These are phyloP conservation scores for Cosmorhoe ocellata DNA, from an alignment of 2,888 invertebrate genomes.

Conservation along the genomic window DNA sequence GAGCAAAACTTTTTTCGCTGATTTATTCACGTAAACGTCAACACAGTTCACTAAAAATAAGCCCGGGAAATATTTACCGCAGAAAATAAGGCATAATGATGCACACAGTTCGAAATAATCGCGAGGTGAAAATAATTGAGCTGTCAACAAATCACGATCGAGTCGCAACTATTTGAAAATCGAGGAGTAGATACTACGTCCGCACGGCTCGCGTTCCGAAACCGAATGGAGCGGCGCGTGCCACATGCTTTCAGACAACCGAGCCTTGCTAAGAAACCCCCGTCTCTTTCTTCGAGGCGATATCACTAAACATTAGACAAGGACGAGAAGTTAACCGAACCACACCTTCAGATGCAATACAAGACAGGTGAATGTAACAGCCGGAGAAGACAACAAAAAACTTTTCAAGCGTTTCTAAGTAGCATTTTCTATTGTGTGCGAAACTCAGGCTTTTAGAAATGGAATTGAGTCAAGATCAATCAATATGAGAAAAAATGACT, in stretches of 20 bases:
- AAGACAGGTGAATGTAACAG: conserved; percentile 76
- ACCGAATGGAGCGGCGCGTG: conserved; percentile 80
- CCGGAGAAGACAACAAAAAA: conserved; percentile 68
- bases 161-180: conserved; percentile 52
- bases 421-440: conserved; percentile 58
- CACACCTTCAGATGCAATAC: conserved; percentile 52
- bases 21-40: conserved; percentile 52
- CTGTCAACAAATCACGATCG: conserved; percentile 68
- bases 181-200: conserved; percentile 52
- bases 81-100: conserved; percentile 32
- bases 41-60: conserved; percentile 44
- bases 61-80: conserved; percentile 18
- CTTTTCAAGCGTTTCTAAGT: conserved; percentile 69
- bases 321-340: conserved; percentile 52
- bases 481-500: conserved; percentile 10
- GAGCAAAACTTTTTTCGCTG: conserved; percentile 52
- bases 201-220: conserved; percentile 60
- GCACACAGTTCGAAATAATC: conserved; percentile 26
- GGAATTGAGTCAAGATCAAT: conserved; percentile 39
- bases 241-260: conserved; percentile 63
- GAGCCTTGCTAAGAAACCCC: conserved; percentile 50
- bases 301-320: conserved; percentile 54
- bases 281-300: conserved; percentile 64
- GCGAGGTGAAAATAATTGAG: conserved; percentile 36
- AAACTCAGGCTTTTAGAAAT: conserved; percentile 47